Evolutionary conservation across 1,140 invertebrate species (phyloP), one percentile per base, ranked within the genome.

Genomic region (Ceratitis capitata): DNA sequence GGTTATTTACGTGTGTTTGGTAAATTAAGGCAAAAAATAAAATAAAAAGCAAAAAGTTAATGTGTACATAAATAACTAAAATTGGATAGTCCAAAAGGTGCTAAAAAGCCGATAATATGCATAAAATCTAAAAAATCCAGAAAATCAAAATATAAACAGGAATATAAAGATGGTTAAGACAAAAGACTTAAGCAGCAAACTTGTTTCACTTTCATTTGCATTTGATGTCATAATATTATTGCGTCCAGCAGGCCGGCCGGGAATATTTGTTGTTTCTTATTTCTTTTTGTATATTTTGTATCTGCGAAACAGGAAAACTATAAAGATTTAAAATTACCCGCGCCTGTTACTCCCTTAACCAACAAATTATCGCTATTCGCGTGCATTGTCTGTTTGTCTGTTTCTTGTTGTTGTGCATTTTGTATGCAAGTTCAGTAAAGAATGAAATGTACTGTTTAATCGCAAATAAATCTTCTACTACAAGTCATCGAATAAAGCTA

Each of bases 131-230:
- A 23, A 29, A 53, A 53, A 19, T 12, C 4, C n/a, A 5, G 5
- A n/a, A 2, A 69, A 69, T 39, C 32, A 19, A 42, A 35, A 19
- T 7, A 69, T 19, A 69, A 4, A 69, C 35, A 12, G 23, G 1
- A 19, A 69, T 19, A 69, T 3, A 69, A 14, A 12, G 23, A 1
- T 6, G 19, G 7, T 45, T 83, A 49, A 85, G 86, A 85, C 58
- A 53, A 69, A 69, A 87, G 85, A 82, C 78, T 83, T 64, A 86
- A 83, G 42, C 78, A 74, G 51, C 39, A 84, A 64, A 69, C 78
- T 64, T 16, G 69, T 78, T 78, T 78, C 39, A 26, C 23, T 78
- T 45, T 42, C 69, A 78, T 78, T 78, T 78, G 69, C 69, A 47
- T 69, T 69, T 69, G 10, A n/a, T n/a, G 32, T 7, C n/a, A 19